Evolutionary conservation across 2,888 invertebrate species (phyloP).

Genomic region (Brachyopa scutellaris): DNA sequence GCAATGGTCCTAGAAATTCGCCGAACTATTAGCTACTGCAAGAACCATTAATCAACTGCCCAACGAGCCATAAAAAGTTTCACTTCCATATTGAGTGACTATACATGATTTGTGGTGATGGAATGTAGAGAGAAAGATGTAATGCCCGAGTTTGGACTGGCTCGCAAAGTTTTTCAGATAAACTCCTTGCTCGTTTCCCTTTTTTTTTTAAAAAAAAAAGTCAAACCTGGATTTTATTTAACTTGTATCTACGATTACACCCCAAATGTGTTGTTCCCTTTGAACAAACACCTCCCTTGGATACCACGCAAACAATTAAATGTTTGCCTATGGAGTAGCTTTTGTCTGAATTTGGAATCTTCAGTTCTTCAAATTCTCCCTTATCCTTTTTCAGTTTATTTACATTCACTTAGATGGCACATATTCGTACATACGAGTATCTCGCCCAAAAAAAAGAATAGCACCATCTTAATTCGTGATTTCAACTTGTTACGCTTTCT

Average conservation of each 20-base stretch:
- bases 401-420: slow-evolving; percentile 42
- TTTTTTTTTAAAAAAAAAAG: no score
- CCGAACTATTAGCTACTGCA: no score
- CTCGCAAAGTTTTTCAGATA: no score
- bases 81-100: no score
- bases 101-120: no score
- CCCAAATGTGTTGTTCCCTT: neutral
- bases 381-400: slow-evolving; percentile 26
- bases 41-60: no score
- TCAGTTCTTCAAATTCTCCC: slow-evolving; percentile 39
- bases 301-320: slow-evolving; percentile 43
- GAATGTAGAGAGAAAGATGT: no score
- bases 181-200: no score
- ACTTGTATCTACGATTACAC: neutral
- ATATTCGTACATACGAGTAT: neutral
- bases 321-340: slow-evolving; percentile 27
- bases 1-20: no score
- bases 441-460: neutral
- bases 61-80: no score
- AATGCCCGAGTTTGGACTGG: no score
- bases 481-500: slow-evolving; percentile 66
- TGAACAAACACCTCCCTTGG: slow-evolving; percentile 2
- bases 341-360: slow-evolving; percentile 9
- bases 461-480: slow-evolving; percentile 54
- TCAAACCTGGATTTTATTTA: no score